Conservation (phyloP, 2,113 vertebrate species). For the Hassar affinis region DNA sequence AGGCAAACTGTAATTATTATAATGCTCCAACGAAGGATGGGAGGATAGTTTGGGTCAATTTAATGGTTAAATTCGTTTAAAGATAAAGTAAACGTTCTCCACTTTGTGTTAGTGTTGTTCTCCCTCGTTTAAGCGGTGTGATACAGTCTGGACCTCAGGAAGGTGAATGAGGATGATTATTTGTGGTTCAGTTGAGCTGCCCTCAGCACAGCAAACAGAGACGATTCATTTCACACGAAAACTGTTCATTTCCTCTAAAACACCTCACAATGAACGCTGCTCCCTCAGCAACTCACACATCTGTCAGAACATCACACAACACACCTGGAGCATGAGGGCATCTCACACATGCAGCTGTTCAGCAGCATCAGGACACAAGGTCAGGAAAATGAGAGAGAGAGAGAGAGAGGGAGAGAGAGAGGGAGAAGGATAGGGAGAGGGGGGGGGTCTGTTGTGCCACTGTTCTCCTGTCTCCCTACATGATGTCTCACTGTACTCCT, state of each 20-base stretch:
- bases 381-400: constrained; percentile 32
- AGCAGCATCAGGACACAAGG: not conserved
- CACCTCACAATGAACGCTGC: not conserved
- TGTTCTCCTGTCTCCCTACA: not conserved
- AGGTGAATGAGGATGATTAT: not conserved
- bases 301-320: constrained; percentile 68
- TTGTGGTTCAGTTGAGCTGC: not conserved
- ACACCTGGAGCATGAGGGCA: constrained; percentile 57
- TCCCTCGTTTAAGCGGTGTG: not conserved
- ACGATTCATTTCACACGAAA: not conserved
- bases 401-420: not conserved
- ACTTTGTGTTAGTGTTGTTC: not conserved
- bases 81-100: not conserved
- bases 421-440: not conserved
- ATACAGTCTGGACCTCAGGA: not conserved
- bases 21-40: not conserved
- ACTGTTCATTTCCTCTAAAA: not conserved
- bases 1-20: not conserved
- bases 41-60: not conserved
- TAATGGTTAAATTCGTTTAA: too few relatives aligned
- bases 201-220: not conserved
- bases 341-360: not conserved
- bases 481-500: not conserved
- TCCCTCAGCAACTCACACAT: constrained; percentile 62
- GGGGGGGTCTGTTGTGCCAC: not conserved